Evolutionary conservation across 2,888 invertebrate genomes (phyloP).

Genomic region (Pteria penguin): DNA sequence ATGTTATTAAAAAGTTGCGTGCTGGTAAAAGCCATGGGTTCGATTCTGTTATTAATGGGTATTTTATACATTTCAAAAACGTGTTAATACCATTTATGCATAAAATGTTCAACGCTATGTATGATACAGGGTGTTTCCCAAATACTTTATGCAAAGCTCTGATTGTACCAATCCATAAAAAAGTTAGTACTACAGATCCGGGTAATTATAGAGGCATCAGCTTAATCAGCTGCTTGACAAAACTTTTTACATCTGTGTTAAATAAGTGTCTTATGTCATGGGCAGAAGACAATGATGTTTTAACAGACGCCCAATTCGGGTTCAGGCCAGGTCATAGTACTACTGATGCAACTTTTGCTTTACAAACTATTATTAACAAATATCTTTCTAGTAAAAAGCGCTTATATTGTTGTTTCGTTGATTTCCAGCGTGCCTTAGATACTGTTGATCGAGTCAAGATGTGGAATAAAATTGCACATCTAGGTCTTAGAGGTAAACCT

Average conservation of each 20-base stretch:
- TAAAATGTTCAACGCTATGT: conserved; percentile 33
- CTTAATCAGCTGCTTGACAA: conserved; percentile 41
- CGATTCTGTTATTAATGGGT: conserved; percentile 42
- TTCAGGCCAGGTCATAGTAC: conserved; percentile 38
- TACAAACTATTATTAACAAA: conserved; percentile 34
- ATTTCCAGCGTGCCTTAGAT: conserved; percentile 42
- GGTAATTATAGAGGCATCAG: conserved; percentile 44
- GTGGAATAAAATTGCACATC: conserved; percentile 40
- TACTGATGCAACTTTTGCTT: conserved; percentile 42
- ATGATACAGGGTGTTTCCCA: conserved; percentile 30
- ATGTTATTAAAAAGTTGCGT: background rate
- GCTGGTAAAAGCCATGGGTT: conserved; percentile 28
- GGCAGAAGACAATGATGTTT: conserved; percentile 25
- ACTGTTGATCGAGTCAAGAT: conserved; percentile 35
- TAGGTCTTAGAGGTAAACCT: conserved; percentile 37
- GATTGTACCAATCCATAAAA: conserved; percentile 45
- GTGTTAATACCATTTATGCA: conserved; percentile 8
- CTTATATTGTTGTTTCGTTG: conserved; percentile 43
- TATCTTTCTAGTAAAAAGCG: conserved; percentile 15
- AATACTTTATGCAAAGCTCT: conserved; percentile 36
- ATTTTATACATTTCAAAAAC: conserved; percentile 29
- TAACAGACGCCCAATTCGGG: conserved; percentile 47
- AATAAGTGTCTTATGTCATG: conserved; percentile 42
- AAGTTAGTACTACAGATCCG: conserved; percentile 31
- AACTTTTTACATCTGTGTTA: conserved; percentile 42